A percentile compares a stretch with the other conserved stretches of the same genome.
These are phyloP conservation scores for Serilophus lunatus DNA, from an alignment of 2,113 vertebrate genomes.

Conservation along the genomic window DNA sequence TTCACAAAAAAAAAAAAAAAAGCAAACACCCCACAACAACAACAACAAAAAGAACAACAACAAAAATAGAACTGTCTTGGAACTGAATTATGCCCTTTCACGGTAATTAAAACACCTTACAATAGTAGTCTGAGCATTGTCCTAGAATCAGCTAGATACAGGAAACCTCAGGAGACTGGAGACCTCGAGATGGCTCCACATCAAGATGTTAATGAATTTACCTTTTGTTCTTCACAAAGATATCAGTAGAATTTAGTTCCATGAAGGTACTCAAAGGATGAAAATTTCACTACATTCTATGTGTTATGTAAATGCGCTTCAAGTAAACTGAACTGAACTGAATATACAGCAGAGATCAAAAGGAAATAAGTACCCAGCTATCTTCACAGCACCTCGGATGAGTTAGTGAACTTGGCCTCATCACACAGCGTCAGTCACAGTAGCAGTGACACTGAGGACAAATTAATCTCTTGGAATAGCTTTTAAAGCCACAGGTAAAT, in stretches of 20 bases:
- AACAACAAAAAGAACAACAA: too few species aligned
- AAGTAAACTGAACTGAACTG: neutral
- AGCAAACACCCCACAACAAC: neutral
- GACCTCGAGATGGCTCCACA: neutral
- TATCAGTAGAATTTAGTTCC: neutral
- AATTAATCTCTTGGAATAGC: neutral
- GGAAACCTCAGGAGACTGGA: neutral
- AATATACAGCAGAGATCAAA: neutral
- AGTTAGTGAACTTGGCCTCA: neutral
- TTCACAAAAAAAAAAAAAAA: neutral
- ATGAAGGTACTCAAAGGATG: neutral
- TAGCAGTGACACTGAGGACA: neutral
- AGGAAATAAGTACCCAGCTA: neutral
- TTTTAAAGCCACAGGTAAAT: neutral
- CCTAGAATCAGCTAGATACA: neutral
- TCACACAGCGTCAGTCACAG: neutral
- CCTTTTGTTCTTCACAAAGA: neutral
- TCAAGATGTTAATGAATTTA: neutral
- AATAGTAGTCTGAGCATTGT: neutral
- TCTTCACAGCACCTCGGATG: neutral
- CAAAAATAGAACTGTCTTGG: neutral
- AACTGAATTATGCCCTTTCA: neutral
- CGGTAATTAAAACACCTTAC: neutral
- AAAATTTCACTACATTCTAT: neutral
- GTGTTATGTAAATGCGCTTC: fast-evolving